Evolutionary conservation across 1,140 invertebrate species (phyloP), one percentile per base, ranked within the genome.

Genomic region (Calycopis cecrops): DNA sequence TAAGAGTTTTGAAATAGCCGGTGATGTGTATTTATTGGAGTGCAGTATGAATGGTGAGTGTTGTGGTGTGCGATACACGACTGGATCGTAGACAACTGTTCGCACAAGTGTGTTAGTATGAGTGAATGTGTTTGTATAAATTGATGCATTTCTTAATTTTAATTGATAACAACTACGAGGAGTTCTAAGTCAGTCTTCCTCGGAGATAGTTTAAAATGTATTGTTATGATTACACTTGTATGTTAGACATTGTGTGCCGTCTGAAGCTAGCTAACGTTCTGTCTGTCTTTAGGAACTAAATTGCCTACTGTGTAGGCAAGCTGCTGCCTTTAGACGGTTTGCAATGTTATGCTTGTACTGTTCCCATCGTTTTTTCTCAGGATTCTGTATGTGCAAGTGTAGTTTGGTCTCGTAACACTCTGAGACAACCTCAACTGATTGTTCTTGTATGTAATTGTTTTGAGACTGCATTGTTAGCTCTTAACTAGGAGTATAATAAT

Each of bases 391-490:
- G 21, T 40, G 12, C 40, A 28, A 34, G 18, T 44, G 21, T n/a
- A 14, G 12, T 48, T 48, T 28, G 21, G 74, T 79, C 79, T 80
- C 73, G n/a, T 52, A 53, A 59, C 65, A 67, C 68, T 64, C 58
- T 48, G 76, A 76, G 76, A 81, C 79, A 73, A 79, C 75, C 76
- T 85, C 76, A 76, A 67, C 21, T 55, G 52, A 42, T 51, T 63
- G 47, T 71, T 68, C 68, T 62, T 74, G 65, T 73, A 73, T 81
- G 74, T 80, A 82, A 80, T 77, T 77, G 64, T 79, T 79, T 80
- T 80, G 84, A 87, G 84, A 87, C 84, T 87, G 84, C 84, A 72
- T 79, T 80, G 79, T 87, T 85, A 87, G 84, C 64, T 81, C 63
- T 76, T 86, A 87, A 85, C 82, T 83, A 82, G 73, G 67, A 73